phyloP scores from a whole-genome alignment of 2,113 vertebrate species.

The Thomomys bottae region DNA sequence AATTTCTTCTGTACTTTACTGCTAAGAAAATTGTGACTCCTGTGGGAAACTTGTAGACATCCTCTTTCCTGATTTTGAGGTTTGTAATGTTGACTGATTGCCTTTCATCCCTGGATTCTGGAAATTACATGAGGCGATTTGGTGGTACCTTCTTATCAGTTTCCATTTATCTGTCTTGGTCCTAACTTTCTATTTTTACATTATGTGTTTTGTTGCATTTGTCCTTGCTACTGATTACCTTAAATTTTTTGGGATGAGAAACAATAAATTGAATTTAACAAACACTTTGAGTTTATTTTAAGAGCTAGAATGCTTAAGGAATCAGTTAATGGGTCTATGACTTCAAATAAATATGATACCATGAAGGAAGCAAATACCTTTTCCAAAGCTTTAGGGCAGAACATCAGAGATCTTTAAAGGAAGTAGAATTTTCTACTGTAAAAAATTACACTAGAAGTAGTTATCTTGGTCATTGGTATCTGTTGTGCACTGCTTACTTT shows the following conservation, averaged over 20 bases:
- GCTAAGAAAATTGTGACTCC: constrained; percentile 39
- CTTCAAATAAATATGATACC: background rate
- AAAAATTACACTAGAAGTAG: background rate
- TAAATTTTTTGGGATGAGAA: background rate
- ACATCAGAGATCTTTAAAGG: constrained; percentile 17
- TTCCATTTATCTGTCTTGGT: background rate
- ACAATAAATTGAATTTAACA: constrained; percentile 5
- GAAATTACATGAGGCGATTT: background rate
- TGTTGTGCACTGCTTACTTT: background rate
- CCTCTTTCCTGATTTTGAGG: background rate
- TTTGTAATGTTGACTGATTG: background rate
- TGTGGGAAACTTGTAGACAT: constrained; percentile 12
- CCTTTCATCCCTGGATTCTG: constrained; percentile 14
- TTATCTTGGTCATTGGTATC: background rate
- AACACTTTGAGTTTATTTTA: background rate
- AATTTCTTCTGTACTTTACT: constrained; percentile 19
- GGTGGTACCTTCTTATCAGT: background rate
- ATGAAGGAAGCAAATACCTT: constrained; percentile 4
- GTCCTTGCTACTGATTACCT: background rate
- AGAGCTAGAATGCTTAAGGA: background rate
- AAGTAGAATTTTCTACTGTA: background rate
- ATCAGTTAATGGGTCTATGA: background rate
- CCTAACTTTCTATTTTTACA: background rate
- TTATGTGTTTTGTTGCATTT: background rate
- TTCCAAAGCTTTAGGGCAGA: background rate